phyloP scores from a whole-genome alignment of 2,888 invertebrate genomes.

The Hedychridium roseum region DNA sequence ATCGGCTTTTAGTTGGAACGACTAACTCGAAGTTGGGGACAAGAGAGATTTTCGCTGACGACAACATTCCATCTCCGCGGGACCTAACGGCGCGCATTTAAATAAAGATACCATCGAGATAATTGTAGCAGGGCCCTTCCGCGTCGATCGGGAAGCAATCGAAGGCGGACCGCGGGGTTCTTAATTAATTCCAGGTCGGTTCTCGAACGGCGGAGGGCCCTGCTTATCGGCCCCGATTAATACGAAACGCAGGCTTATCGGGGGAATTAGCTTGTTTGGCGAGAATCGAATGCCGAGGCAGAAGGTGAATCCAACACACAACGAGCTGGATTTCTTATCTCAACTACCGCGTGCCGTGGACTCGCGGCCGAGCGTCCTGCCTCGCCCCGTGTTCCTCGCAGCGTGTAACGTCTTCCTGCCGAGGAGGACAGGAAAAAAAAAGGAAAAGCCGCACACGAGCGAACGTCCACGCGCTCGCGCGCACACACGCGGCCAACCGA shows the following conservation, averaged over 20 bases:
- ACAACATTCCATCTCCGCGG: slow-evolving; percentile 32
- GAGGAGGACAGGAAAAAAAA: not conserved
- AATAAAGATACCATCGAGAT: no score
- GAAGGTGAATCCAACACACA: not conserved
- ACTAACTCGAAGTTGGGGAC: no score
- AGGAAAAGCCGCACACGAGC: not conserved
- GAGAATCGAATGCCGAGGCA: slow-evolving; percentile 21
- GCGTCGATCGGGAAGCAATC: not conserved
- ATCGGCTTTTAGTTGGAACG: no score
- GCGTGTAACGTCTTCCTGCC: no score
- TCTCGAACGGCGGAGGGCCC: slow-evolving; percentile 26
- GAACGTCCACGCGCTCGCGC: not conserved
- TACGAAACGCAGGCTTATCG: slow-evolving; percentile 36
- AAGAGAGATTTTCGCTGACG: no score
- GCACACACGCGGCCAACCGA: slow-evolving; percentile 7
- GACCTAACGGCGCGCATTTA: no score
- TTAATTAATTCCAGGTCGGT: slow-evolving; percentile 47
- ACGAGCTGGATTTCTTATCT: slow-evolving; percentile 9
- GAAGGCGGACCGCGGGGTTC: not conserved
- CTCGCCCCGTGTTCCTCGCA: no score
- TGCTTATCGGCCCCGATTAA: slow-evolving; percentile 44
- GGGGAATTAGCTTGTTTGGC: slow-evolving; percentile 35
- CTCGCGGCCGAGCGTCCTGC: not conserved
- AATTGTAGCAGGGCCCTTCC: not conserved
- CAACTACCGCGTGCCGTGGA: slow-evolving; percentile 10